Conservation (phyloP, 2,113 vertebrate species). For the Centropristis striata region DNA sequence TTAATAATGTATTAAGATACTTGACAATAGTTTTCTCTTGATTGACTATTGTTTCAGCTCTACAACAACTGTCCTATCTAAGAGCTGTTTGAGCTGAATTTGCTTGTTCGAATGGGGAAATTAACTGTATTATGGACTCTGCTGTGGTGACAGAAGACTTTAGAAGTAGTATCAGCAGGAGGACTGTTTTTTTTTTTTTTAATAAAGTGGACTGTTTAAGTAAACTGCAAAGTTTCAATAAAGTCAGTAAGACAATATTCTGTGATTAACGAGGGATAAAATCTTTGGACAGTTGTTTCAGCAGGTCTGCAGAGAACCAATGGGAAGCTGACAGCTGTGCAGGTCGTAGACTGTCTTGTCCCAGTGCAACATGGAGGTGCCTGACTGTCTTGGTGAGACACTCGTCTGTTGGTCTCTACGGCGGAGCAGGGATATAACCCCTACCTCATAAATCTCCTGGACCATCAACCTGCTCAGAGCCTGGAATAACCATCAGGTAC, state of each 20-base stretch:
- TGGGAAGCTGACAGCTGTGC: constrained; percentile 34
- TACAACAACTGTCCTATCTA: neutral
- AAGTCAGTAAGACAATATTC: constrained; percentile 1
- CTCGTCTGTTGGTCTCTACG: constrained; percentile 54
- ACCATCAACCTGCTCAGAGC: constrained; percentile 54
- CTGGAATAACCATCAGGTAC: constrained; percentile 75
- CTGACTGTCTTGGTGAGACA: constrained; percentile 40
- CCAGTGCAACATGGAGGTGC: constrained; percentile 45
- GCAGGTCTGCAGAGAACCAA: constrained; percentile 2
- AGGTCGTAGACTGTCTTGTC: constrained; percentile 39
- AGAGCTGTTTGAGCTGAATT: neutral
- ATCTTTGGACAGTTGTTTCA: neutral
- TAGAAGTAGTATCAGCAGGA: neutral
- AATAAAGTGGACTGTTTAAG: constrained; percentile 2
- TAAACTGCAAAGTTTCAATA: constrained; percentile 16
- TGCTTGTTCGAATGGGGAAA: neutral
- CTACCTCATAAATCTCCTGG: constrained; percentile 71
- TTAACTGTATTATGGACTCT: neutral
- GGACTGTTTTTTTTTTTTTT: neutral
- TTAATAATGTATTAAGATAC: neutral
- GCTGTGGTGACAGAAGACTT: neutral
- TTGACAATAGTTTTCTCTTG: neutral
- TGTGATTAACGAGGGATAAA: constrained; percentile 25
- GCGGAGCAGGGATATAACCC: constrained; percentile 36
- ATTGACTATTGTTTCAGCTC: neutral